These are phyloP conservation scores for Atrina japonica DNA, from an alignment of 2,888 invertebrate genomes.

Conservation along the genomic window DNA sequence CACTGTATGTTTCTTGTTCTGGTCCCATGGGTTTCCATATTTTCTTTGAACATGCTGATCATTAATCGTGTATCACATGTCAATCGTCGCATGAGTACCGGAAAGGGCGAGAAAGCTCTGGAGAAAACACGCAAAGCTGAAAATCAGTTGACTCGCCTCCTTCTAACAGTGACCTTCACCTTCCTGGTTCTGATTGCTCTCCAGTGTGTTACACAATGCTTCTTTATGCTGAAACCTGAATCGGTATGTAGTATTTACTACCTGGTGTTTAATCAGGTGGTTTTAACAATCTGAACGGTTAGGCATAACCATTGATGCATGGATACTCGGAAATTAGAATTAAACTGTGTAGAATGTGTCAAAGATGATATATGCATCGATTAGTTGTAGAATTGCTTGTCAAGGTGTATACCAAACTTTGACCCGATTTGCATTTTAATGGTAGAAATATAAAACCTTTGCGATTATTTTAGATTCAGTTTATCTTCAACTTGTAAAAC, in stretches of 20 bases:
- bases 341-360: too few relatives aligned
- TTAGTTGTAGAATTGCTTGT: too few relatives aligned
- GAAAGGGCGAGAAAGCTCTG: constrained; percentile 51
- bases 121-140: constrained; percentile 58
- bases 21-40: constrained; percentile 63
- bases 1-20: constrained; percentile 69
- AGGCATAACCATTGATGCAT: too few relatives aligned
- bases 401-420: too few relatives aligned
- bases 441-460: too few relatives aligned
- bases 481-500: too few relatives aligned
- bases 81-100: constrained; percentile 57
- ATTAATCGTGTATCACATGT: constrained; percentile 54
- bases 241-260: constrained; percentile 48
- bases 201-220: constrained; percentile 68
- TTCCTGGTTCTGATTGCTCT: constrained; percentile 64
- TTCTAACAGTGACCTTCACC: constrained; percentile 68
- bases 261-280: too few relatives aligned
- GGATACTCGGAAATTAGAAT: too few relatives aligned
- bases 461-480: too few relatives aligned
- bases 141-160: constrained; percentile 63
- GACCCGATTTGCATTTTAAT: too few relatives aligned
- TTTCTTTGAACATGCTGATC: constrained; percentile 64
- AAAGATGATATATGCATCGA: too few relatives aligned
- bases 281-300: too few relatives aligned
- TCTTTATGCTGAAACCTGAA: constrained; percentile 61